Base-by-base conservation (phyloP, 2,888 invertebrate species). In the Desoria tigrina region DNA sequence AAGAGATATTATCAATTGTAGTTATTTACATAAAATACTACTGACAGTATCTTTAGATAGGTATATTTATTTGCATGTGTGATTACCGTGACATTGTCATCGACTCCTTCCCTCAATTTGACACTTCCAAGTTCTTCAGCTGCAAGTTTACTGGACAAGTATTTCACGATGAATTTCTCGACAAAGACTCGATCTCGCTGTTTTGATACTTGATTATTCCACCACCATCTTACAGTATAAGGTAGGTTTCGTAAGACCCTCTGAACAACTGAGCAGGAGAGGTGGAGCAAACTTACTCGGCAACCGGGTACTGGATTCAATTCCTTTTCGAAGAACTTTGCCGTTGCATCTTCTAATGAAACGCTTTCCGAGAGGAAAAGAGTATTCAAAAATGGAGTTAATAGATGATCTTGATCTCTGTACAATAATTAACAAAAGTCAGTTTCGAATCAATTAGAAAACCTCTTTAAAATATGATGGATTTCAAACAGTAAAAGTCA, bases 221-320 rank as follows among this genome's bases (percentile, higher is more conserved):
- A 90, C 92, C 90, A 93, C 79, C 87, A 87, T 59, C 90, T 84
- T 27, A 88, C 88, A 58, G 88, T 82, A 37, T 89, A 89, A 57
- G 88, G 90, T 71, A 90, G 82, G 77, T 85, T 85, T 63, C 85
- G 82, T 63, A 89, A 78, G 60, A 86, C 84, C 70, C 84, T 83
- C 32, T 84, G 83, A 78, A 87, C 91, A 74, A 89, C 82, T 82
- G 85, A 86, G 78, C 88, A 88, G 18, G 84, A 86, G 74, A 86
- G 79, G 66, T 84, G 82, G 16, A 72, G 54, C 6, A 68, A 42
- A 42, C 63, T 65, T 1, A 72, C 60, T 28, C 37, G 39, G 7
- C 37, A 37, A 24, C 60, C 63, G 39, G 67, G 65, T 9, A 50
- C 28, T 16, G 70, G 14, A 14, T 56, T 42, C n/a, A 65, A 65